Conservation (phyloP, 2,888 invertebrate species). For the Saturnia pavonia region DNA sequence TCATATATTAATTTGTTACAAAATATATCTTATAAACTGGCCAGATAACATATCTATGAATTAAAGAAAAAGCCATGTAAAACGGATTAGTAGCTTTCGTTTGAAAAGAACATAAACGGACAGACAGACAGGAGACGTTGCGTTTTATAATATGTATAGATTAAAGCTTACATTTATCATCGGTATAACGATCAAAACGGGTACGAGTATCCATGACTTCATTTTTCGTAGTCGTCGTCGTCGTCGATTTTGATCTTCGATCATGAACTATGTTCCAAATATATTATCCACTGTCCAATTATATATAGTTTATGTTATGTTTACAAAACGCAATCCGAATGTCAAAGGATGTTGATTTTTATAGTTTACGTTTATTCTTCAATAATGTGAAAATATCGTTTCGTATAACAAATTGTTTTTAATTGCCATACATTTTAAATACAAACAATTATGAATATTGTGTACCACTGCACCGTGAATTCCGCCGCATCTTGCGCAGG, state of each 20-base stretch:
- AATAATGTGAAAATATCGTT: background rate
- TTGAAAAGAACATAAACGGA: too few relatives aligned
- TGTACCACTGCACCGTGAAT: too few relatives aligned
- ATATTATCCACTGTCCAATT: background rate
- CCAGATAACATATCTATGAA: too few relatives aligned
- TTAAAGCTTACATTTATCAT: conserved; percentile 2
- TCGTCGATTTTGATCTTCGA: too few relatives aligned
- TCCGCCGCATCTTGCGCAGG: too few relatives aligned
- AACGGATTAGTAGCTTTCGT: too few relatives aligned
- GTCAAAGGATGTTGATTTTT: conserved; percentile 9
- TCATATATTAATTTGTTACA: too few relatives aligned
- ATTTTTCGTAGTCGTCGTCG: background rate
- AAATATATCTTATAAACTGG: too few relatives aligned
- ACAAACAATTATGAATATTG: background rate
- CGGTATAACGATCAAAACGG: background rate
- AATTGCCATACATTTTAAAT: background rate
- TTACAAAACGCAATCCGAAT: background rate
- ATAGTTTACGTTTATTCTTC: background rate
- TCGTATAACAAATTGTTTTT: background rate
- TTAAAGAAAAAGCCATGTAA: too few relatives aligned
- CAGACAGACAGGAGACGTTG: too few relatives aligned
- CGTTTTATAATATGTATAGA: background rate
- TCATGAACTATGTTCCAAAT: background rate
- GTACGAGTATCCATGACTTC: background rate
- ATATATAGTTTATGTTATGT: conserved; percentile 7